Conservation (phyloP, 2,113 vertebrate species). For the Macroglossus sobrinus region DNA sequence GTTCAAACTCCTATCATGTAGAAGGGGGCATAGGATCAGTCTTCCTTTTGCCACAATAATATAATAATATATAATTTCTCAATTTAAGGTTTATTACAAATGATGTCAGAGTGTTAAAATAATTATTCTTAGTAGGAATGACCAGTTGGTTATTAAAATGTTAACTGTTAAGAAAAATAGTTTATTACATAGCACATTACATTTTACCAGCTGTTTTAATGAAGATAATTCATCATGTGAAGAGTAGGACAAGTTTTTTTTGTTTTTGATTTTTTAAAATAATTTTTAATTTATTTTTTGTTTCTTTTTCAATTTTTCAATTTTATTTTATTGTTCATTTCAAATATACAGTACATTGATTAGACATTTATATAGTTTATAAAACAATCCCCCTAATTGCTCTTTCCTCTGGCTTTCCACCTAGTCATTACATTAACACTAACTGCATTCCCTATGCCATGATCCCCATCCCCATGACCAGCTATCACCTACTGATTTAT, state of each 20-base stretch:
- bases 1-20: neutral
- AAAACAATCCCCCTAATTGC: too few species aligned
- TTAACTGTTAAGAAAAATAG: neutral
- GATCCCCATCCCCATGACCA: too few species aligned
- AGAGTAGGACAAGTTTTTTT: neutral
- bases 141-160: neutral
- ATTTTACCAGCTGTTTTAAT: slow-evolving; percentile 7
- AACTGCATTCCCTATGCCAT: too few species aligned
- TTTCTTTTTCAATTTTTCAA: too few species aligned
- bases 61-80: neutral
- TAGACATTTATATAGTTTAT: too few species aligned
- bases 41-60: neutral
- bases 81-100: neutral
- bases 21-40: neutral
- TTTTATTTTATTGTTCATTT: too few species aligned
- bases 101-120: neutral
- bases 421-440: too few species aligned
- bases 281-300: too few species aligned
- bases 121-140: neutral
- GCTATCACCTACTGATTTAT: too few species aligned
- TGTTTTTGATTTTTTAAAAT: too few species aligned
- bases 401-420: too few species aligned
- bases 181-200: neutral
- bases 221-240: neutral
- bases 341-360: too few species aligned